phyloP scores from a whole-genome alignment of 2,888 invertebrate species.

The Idaea straminata region DNA sequence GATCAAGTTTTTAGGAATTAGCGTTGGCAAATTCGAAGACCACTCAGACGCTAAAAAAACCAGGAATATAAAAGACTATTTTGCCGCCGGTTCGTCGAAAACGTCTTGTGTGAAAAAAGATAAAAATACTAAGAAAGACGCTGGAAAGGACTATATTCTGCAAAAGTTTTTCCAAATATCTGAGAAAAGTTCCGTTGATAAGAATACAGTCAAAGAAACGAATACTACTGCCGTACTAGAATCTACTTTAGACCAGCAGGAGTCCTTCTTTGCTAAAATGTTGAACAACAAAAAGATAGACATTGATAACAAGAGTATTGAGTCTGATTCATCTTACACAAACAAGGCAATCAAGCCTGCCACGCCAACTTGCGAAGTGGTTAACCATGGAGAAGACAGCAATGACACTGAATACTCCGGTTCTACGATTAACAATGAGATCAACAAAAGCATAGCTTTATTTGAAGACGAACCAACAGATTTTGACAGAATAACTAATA shows the following conservation, averaged over 20 bases:
- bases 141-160: conserved; percentile 56
- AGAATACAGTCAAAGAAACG: conserved; percentile 10
- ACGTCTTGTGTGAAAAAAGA: conserved; percentile 31
- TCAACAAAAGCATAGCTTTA: conserved; percentile 68
- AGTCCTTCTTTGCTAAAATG: conserved; percentile 73
- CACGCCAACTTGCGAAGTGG: conserved; percentile 50
- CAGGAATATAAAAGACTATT: conserved; percentile 80
- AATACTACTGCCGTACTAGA: conserved; percentile 32
- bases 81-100: conserved; percentile 66
- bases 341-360: conserved; percentile 29
- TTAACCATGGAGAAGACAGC: conserved; percentile 57
- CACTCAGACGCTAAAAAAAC: conserved; percentile 72
- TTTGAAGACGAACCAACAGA: conserved; percentile 65
- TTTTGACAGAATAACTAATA: conserved; percentile 50
- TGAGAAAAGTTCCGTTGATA: conserved; percentile 21
- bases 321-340: conserved; percentile 18
- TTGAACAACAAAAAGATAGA: conserved; percentile 44
- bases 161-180: conserved; percentile 27
- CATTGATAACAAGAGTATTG: conserved; percentile 21
- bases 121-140: conserved; percentile 22
- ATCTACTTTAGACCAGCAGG: conserved; percentile 57
- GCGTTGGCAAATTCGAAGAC: conserved; percentile 88
- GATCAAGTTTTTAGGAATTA: conserved; percentile 87
- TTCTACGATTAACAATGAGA: conserved; percentile 72
- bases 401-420: conserved; percentile 66